phyloP scores from a whole-genome alignment of 2,113 vertebrate species.

The Eurypyga helias region DNA sequence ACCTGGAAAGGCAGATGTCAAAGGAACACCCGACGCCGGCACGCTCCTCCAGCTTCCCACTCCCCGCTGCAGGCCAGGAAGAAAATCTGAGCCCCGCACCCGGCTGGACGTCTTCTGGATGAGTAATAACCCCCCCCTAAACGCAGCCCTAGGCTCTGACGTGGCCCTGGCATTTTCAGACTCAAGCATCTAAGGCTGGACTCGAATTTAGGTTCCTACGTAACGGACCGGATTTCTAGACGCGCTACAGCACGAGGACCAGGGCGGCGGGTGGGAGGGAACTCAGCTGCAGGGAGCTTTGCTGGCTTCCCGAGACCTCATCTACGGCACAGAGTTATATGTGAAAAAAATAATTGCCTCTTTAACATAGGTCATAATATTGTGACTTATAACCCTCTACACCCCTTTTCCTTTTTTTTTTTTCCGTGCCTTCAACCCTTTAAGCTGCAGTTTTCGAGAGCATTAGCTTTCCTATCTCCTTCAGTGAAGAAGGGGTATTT shows the following conservation, averaged over 20 bases:
- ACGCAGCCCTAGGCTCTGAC: neutral
- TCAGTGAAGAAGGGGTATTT: neutral
- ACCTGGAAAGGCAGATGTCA: neutral
- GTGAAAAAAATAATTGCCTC: neutral
- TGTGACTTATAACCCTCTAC: neutral
- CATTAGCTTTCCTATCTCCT: neutral
- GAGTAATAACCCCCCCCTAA: neutral
- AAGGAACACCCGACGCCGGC: fast-evolving
- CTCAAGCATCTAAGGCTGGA: fast-evolving
- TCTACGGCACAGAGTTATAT: neutral
- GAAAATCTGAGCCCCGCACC: neutral
- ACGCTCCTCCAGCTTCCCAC: neutral
- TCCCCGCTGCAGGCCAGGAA: neutral
- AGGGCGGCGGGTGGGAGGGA: neutral
- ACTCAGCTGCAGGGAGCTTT: neutral
- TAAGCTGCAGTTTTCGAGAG: neutral
- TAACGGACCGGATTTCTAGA: neutral
- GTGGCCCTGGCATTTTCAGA: fast-evolving
- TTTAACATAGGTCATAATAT: neutral
- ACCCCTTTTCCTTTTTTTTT: neutral
- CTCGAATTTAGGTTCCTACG: neutral
- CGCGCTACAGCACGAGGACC: fast-evolving
- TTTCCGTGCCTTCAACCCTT: neutral
- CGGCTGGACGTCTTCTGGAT: neutral
- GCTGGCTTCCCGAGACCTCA: neutral